Conservation (phyloP, 2,888 invertebrate genomes). For the Dynastes grantii region DNA sequence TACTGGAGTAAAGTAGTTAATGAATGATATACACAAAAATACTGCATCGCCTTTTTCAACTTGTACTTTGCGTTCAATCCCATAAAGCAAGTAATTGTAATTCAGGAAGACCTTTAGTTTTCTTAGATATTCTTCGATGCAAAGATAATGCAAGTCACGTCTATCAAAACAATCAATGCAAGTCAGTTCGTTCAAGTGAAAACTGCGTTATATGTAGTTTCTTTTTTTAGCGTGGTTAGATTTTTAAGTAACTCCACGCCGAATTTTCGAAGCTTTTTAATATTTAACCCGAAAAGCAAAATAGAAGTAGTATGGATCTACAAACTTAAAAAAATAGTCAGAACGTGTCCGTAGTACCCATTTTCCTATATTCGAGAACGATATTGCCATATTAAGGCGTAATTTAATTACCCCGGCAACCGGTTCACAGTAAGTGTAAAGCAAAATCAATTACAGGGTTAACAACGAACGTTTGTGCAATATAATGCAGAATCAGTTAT, state of each 20-base stretch:
- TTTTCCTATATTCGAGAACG: no score
- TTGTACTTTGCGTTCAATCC: no score
- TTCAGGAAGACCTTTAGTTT: not conserved
- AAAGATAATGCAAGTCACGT: constrained; percentile 33
- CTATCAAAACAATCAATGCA: constrained; percentile 7
- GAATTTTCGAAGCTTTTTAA: not conserved
- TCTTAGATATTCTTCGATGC: not conserved
- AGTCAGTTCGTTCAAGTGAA: constrained; percentile 12
- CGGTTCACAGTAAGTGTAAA: not conserved
- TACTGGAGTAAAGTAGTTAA: no score
- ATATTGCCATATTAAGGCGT: constrained; percentile 8
- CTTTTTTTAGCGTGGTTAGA: not conserved
- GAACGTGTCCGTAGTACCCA: no score
- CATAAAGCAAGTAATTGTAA: not conserved
- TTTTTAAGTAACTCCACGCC: not conserved
- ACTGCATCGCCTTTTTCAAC: no score
- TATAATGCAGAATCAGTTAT: constrained; percentile 25
- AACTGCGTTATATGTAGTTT: not conserved
- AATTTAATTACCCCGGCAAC: constrained; percentile 10
- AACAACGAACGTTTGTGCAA: constrained; percentile 14
- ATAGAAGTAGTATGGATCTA: no score
- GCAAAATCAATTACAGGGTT: constrained; percentile 32
- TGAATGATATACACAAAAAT: no score
- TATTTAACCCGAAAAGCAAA: not conserved
- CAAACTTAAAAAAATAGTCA: no score